These are phyloP conservation scores for Channa argus DNA, from an alignment of 2,113 vertebrate species.

Conservation along the genomic window DNA sequence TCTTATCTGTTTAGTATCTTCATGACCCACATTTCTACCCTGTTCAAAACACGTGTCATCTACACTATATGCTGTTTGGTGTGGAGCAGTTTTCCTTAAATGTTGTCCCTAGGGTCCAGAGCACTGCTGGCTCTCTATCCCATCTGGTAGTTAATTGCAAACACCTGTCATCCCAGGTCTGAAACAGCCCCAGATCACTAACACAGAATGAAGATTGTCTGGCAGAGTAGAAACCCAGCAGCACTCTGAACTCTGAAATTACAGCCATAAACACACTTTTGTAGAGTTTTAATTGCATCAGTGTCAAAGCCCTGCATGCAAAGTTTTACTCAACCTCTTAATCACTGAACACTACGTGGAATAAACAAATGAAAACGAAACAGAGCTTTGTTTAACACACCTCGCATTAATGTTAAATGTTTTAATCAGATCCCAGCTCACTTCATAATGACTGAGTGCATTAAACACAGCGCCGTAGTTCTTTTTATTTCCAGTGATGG, in stretches of 20 bases:
- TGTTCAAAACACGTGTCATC: constrained; percentile 11
- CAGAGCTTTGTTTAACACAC: no score
- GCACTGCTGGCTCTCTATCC: constrained; percentile 19
- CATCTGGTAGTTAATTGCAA: constrained; percentile 44
- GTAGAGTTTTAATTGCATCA: constrained; percentile 3
- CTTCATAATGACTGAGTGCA: not conserved
- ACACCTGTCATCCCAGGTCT: constrained; percentile 30
- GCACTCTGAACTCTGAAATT: not conserved
- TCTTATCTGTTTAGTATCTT: not conserved
- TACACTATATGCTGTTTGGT: not conserved
- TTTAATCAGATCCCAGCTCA: not conserved
- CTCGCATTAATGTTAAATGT: not conserved
- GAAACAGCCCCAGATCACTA: constrained; percentile 16
- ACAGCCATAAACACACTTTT: not conserved
- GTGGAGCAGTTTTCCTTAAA: not conserved
- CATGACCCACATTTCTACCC: constrained; percentile 15
- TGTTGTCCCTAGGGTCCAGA: not conserved
- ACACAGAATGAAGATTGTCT: constrained; percentile 14
- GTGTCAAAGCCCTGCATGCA: not conserved
- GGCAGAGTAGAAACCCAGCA: constrained; percentile 14
- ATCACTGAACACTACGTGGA: not conserved
- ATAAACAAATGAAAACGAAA: no score
- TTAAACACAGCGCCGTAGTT: not conserved
- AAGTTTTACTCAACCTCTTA: not conserved
- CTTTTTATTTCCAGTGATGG: not conserved